Evolutionary conservation across 2,797 vertebrate species (phyloP), one percentile per base, ranked within the genome.

Genomic region (Selene dorsalis): DNA sequence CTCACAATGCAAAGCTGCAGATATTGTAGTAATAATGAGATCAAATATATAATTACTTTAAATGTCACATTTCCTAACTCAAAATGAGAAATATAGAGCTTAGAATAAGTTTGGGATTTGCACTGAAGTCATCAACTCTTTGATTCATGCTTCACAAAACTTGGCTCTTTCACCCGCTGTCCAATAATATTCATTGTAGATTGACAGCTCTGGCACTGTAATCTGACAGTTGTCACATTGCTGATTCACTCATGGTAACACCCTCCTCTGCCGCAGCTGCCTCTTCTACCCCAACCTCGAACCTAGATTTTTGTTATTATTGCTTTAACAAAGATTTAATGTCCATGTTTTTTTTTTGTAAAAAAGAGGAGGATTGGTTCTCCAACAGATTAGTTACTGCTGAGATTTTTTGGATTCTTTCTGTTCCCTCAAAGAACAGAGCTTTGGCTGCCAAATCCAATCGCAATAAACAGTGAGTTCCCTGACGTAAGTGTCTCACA

Each of bases 1-100:
- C 48, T 61, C 61, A 55, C n/a, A 20, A 32, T 73, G 22, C 28
- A 72, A 73, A 50, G 17, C 20, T 61, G 22, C 22, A 4, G 41
- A 57, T 39, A 50, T 2, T 30, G 1, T 26, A 2, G 24, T 7
- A 22, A 4, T 22, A 56, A 55, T 45, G 2, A 45, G 32, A 16
- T 43, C 6, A 28, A 7, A 30, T 63, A 18, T 53, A 17, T 11
- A 26, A 26, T 65, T 48, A 61, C 22, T 70, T 52, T 18, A 38
- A 20, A 20, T 30, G 22, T 35, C 26, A 48, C 57, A 14, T 22
- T 38, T 45, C 8, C 13, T 22, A 4, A 28, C 5, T 50, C 4
- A 35, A 13, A 57, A 5, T 24, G 32, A 35, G 32, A 35, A 35
- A 24, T 10, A 24, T 7, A 14, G 3, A 61, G 13, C 14, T 32